Evolutionary conservation across 2,888 invertebrate species (phyloP).

Genomic region (Epinotia ramella): DNA sequence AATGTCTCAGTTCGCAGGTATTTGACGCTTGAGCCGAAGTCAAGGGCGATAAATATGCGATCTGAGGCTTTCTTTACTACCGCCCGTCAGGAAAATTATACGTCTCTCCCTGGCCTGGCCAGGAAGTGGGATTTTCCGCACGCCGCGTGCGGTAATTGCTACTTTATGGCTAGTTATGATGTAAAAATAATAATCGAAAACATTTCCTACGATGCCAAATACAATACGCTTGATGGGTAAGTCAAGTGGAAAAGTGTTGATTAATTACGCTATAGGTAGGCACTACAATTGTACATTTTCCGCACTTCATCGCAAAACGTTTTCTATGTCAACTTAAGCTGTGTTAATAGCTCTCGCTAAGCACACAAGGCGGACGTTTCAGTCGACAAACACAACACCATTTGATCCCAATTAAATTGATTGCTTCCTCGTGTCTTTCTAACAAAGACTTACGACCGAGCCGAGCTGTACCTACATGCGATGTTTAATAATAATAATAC

Average conservation of each 20-base stretch:
- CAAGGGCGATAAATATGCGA: too few relatives aligned
- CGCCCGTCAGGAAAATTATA: too few relatives aligned
- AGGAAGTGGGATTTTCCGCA: too few relatives aligned
- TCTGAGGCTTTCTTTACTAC: too few relatives aligned
- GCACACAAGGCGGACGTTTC: slow-evolving; percentile 38
- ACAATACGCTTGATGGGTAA: not conserved
- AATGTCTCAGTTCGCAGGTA: too few relatives aligned
- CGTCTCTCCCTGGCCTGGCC: too few relatives aligned
- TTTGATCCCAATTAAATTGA: slow-evolving; percentile 64
- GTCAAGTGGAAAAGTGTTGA: not conserved
- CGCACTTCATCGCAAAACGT: slow-evolving; percentile 10
- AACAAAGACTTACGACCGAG: slow-evolving; percentile 32
- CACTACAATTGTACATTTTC: not conserved
- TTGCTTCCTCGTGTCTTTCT: slow-evolving; percentile 51
- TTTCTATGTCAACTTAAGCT: slow-evolving; percentile 11
- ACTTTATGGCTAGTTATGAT: too few relatives aligned
- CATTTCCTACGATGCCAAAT: not conserved
- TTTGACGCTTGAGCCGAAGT: too few relatives aligned
- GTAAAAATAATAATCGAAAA: not conserved
- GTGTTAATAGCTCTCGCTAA: slow-evolving; percentile 33
- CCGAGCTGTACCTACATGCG: not conserved
- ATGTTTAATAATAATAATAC: not conserved
- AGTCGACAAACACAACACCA: slow-evolving; percentile 52
- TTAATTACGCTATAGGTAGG: not conserved
- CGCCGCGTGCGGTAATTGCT: too few relatives aligned